Conservation (phyloP, 1,140 invertebrate species). For the Ostrea denselamellosa region DNA sequence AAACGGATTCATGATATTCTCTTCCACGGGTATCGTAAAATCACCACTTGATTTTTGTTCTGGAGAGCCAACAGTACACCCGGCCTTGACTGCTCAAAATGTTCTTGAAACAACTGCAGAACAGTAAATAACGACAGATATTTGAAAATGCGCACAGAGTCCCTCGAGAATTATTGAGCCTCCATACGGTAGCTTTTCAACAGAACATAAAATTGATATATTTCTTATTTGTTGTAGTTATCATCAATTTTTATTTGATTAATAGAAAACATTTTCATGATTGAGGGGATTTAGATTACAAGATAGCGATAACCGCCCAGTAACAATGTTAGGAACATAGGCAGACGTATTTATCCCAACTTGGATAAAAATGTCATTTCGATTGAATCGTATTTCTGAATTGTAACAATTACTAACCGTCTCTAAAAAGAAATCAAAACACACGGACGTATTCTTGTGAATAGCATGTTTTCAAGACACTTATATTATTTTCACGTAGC, state of each 20-base stretch:
- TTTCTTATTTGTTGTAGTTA: slow-evolving; percentile 36
- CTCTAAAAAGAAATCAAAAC: not conserved
- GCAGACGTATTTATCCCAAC: not conserved
- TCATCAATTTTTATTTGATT: slow-evolving; percentile 20
- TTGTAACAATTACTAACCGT: not conserved
- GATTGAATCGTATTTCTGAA: not conserved
- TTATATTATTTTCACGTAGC: not conserved
- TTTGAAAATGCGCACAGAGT: too few species aligned
- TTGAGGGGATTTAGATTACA: slow-evolving; percentile 20
- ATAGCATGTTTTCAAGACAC: not conserved
- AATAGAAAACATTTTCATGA: slow-evolving; percentile 16
- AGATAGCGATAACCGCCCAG: not conserved
- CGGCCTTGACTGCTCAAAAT: not conserved
- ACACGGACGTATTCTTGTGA: not conserved
- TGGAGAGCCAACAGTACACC: not conserved
- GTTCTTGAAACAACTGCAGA: too few species aligned
- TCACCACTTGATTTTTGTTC: too few species aligned
- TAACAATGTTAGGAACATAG: not conserved
- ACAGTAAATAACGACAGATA: too few species aligned
- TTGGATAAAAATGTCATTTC: not conserved
- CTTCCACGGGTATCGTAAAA: too few species aligned
- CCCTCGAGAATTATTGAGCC: not conserved
- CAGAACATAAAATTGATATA: slow-evolving; percentile 31
- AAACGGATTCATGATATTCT: too few species aligned
- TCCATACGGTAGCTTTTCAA: slow-evolving; percentile 4